These are phyloP conservation scores for Hypsopygia costalis DNA, from an alignment of 2,888 invertebrate species.

Conservation along the genomic window DNA sequence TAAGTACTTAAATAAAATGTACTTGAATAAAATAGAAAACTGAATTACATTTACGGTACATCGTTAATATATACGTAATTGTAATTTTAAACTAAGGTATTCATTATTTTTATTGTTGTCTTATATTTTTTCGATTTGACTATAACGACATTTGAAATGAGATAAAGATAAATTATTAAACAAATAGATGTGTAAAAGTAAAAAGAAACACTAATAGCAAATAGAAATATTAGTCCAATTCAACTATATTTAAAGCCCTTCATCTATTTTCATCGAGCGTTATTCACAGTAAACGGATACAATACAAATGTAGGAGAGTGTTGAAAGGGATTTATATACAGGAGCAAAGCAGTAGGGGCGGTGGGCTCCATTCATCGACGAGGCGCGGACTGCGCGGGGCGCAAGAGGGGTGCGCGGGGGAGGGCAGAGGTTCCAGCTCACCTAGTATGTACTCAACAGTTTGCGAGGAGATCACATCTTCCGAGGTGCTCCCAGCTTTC, in stretches of 20 bases:
- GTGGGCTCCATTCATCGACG: conserved; percentile 69
- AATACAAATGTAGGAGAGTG: conserved; percentile 55
- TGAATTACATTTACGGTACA: too few species aligned
- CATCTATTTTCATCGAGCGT: conserved; percentile 64
- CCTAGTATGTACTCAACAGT: conserved; percentile 48
- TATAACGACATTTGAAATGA: too few species aligned
- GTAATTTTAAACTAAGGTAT: too few species aligned
- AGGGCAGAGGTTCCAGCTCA: conserved; percentile 39
- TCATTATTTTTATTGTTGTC: too few species aligned
- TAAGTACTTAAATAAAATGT: too few species aligned
- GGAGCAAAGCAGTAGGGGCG: conserved; percentile 45
- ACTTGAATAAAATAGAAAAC: too few species aligned
- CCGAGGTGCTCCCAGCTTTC: not conserved
- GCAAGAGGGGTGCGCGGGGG: conserved; percentile 28
- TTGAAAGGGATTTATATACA: conserved; percentile 51
- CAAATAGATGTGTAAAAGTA: too few species aligned
- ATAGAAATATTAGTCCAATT: conserved; percentile 19
- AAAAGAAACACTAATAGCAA: too few species aligned
- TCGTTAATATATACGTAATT: too few species aligned
- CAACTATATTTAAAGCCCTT: conserved; percentile 46
- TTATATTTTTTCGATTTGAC: too few species aligned
- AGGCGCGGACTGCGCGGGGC: conserved; percentile 63
- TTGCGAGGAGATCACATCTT: conserved; percentile 33
- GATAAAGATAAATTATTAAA: too few species aligned
- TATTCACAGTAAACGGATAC: conserved; percentile 56